Base-by-base conservation (phyloP, 2,797 vertebrate genomes). In the Sebastiscus tertius region DNA sequence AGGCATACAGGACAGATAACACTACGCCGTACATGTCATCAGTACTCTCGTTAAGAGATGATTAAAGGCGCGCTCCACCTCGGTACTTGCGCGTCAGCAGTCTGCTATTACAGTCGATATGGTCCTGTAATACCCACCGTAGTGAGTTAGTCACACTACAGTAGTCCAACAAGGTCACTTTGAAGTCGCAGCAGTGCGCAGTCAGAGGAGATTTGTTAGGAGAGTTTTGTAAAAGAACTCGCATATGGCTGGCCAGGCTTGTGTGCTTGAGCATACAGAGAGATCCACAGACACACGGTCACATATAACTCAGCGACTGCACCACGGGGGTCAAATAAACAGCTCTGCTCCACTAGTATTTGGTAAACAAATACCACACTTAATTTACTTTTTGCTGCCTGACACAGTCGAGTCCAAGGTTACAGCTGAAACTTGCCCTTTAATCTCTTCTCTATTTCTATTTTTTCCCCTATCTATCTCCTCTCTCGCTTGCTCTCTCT, bases 111-210 rank as follows among this genome's bases (percentile, higher is more conserved):
- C 86, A 83, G 81, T 71, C 42, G 77, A 81, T 87, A 74, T 59
- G 83, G 71, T 80, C 83, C 82, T 82, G 68, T 56, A 78, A 83
- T 80, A 79, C 70, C 79, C 77, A 29, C 46, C 18, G 26, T 67
- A 70, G 87, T 79, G 87, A 89, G 78, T 73, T 72, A 82, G 87
- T 88, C 85, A 86, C 89, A 83, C 84, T 75, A 81, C 72, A 33
- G 83, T 36, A 22, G 77, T 42, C 84, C 84, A 84, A 86, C 89
- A 93, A 92, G 91, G 93, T 93, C 91, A 93, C 89, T 89, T 88
- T 93, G 87, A 89, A 90, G 85, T 78, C 71, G 77, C 77, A 60
- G 82, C 81, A 16, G 77, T 59, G 86, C 82, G 69, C 72, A 78
- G 68, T 80, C 86, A 71, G 77, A 31, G 83, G 76, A 81, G 82